Conservation (phyloP, 2,797 vertebrate species). For the Apogon talboti region DNA sequence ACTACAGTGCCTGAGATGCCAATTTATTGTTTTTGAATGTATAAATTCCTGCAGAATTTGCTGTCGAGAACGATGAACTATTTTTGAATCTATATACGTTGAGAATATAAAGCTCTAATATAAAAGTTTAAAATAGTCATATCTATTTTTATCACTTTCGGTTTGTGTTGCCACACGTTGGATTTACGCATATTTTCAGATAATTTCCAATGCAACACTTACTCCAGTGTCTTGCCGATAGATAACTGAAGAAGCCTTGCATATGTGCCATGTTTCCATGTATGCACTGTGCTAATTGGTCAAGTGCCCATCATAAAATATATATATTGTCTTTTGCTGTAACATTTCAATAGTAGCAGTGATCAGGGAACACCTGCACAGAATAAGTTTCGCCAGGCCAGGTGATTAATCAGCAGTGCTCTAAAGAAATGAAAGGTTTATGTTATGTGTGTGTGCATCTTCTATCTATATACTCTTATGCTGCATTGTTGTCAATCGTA, state of each 20-base stretch:
- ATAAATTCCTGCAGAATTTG: constrained; percentile 54
- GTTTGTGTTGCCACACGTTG: constrained; percentile 56
- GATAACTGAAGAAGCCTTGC: constrained; percentile 64
- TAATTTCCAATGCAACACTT: constrained; percentile 47
- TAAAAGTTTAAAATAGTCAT: constrained; percentile 50
- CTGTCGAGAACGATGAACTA: constrained; percentile 70
- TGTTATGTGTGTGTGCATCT: constrained; percentile 29
- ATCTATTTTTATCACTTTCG: constrained; percentile 75
- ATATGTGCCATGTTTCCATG: constrained; percentile 67
- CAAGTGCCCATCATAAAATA: constrained; percentile 65
- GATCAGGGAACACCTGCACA: constrained; percentile 75
- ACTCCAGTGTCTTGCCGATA: constrained; percentile 56
- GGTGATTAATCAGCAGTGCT: constrained; percentile 56
- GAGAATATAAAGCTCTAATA: constrained; percentile 47
- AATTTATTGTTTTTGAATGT: constrained; percentile 69
- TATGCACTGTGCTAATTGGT: constrained; percentile 65
- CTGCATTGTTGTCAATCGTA: constrained; percentile 37
- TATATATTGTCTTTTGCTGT: constrained; percentile 53
- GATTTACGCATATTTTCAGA: constrained; percentile 38
- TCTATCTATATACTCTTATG: constrained; percentile 30
- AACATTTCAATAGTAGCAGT: constrained; percentile 71
- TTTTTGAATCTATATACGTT: constrained; percentile 77
- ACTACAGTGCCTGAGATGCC: constrained; percentile 91
- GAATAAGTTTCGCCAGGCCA: constrained; percentile 41
- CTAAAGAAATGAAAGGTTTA: constrained; percentile 34